These are phyloP conservation scores for Ypsolopha scabrella DNA, from an alignment of 2,888 invertebrate genomes.

Conservation along the genomic window DNA sequence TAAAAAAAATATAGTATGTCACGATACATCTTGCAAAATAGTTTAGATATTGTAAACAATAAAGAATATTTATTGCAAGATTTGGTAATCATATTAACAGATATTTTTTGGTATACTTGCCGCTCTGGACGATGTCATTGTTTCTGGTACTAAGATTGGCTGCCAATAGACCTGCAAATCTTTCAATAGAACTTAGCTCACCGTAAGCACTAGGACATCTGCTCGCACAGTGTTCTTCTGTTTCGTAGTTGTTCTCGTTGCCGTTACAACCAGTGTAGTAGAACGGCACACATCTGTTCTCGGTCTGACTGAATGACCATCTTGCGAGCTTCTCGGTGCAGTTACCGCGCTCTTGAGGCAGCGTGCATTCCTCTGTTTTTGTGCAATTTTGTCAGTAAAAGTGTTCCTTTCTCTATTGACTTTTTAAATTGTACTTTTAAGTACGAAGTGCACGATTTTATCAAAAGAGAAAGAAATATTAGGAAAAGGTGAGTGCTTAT, in stretches of 20 bases:
- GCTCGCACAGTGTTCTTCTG: conserved; percentile 78
- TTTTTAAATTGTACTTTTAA: no score
- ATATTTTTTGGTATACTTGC: no score
- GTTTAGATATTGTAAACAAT: no score
- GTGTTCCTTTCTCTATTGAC: not conserved
- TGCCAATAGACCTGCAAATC: not conserved
- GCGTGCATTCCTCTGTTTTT: conserved; percentile 78
- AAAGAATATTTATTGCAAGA: no score
- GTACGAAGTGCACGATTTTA: no score
- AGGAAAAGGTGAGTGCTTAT: not conserved
- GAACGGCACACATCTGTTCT: conserved; percentile 92
- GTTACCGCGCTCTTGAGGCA: conserved; percentile 80
- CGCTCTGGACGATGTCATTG: no score
- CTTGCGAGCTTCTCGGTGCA: conserved; percentile 81
- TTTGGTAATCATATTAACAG: no score
- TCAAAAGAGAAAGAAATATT: not conserved
- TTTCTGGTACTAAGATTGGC: not conserved
- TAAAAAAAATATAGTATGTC: not conserved
- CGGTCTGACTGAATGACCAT: conserved; percentile 88
- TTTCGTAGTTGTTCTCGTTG: conserved; percentile 87
- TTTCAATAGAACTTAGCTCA: conserved; percentile 58
- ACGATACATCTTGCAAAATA: not conserved
- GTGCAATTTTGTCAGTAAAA: conserved; percentile 38
- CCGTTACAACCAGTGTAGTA: conserved; percentile 94
- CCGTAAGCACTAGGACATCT: conserved; percentile 84